Evolutionary conservation across 2,113 vertebrate genomes (phyloP), one percentile per base, ranked within the genome.

Genomic region (Acanthochromis polyacanthus): DNA sequence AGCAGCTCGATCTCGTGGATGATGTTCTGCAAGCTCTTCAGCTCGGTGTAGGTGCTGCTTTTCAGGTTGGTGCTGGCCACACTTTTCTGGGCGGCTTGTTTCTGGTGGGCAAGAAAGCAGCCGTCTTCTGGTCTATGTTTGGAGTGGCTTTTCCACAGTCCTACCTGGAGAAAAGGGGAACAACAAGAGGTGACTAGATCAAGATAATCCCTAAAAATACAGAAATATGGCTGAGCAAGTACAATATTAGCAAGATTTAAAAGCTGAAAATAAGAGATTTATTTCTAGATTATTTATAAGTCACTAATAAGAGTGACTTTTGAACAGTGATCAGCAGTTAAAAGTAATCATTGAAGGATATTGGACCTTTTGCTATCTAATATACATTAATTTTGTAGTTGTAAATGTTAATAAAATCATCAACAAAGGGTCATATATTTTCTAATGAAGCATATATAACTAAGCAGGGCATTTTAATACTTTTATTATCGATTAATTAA

Each of bases 101-200:
- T 94, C 52, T 92, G 91, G 28, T 75, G 93, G 30, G 88, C 93
- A 19, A 93, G 15, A n/a, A 95, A 95, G 36, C 94, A 93, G 71
- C 88, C 88, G 3, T 92, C 93, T 0, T 95, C 95, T 56, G 93
- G 87, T 70, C 84, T 95, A 50, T 94, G 93, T 67, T 91, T 95
- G 4, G 93, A 88, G 3, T 95, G 96, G 85, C 96, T 97, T 89
- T 98, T 98, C 96, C 95, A 95, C 71, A 98, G 94, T 58, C 97
- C 97, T 4, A 98, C 97, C 97, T 99, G 68, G 63, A 63, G 53
- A 38, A 15, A 38, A 57, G 71, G 9, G 4, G 9, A 63, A 64
- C 45, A 48, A 25, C 25, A 25, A 25, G 6, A 61, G 30, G n/a
- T 2, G 5, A 36, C 5, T 11, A 30, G 15, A 55, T 76, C 2